Percentiles rank a stretch among this genome's conserved stretches.
Conservation (phyloP, 2,888 invertebrate species). For the Ichneumoninae sp. region DNA sequence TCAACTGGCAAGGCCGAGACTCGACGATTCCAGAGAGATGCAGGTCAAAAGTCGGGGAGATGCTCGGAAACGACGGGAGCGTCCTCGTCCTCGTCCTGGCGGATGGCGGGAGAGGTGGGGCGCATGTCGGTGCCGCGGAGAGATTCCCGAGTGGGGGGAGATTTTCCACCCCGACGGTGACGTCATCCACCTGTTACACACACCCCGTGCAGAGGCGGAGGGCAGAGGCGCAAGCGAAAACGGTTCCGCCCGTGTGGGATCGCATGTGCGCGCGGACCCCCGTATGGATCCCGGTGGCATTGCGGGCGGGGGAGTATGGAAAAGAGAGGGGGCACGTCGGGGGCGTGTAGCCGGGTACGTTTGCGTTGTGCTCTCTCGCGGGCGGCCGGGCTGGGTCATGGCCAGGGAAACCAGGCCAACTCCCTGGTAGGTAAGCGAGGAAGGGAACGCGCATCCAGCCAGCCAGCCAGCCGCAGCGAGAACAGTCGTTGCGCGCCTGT, state of each 20-base stretch:
- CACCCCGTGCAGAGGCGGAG: constrained; percentile 69
- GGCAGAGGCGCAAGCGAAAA: constrained; percentile 22
- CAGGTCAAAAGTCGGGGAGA: constrained; percentile 65
- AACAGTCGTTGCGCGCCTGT: constrained; percentile 30
- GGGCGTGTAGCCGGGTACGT: constrained; percentile 68
- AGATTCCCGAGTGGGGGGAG: constrained; percentile 54
- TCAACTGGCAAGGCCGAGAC: constrained; percentile 33
- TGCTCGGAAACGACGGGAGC: constrained; percentile 15
- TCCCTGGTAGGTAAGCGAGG: constrained; percentile 65
- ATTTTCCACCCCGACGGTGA: constrained; percentile 71
- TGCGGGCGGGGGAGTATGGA: constrained; percentile 48
- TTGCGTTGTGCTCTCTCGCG: constrained; percentile 64
- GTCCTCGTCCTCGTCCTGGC: constrained; percentile 40
- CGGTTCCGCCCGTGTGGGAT: constrained; percentile 56
- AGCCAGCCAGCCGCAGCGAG: constrained; percentile 32
- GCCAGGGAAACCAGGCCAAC: constrained; percentile 82
- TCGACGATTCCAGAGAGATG: constrained; percentile 46
- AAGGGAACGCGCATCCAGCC: constrained; percentile 48
- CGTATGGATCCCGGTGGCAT: constrained; percentile 66
- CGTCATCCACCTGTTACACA: constrained; percentile 83
- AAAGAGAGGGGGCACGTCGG: constrained; percentile 53
- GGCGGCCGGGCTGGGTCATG: constrained; percentile 81
- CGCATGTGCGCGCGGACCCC: constrained; percentile 68
- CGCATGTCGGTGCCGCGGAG: neutral
- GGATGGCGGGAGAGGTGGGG: constrained; percentile 13